Evolutionary conservation across 1,140 invertebrate species (phyloP).

Genomic region (Drosophila simulans): DNA sequence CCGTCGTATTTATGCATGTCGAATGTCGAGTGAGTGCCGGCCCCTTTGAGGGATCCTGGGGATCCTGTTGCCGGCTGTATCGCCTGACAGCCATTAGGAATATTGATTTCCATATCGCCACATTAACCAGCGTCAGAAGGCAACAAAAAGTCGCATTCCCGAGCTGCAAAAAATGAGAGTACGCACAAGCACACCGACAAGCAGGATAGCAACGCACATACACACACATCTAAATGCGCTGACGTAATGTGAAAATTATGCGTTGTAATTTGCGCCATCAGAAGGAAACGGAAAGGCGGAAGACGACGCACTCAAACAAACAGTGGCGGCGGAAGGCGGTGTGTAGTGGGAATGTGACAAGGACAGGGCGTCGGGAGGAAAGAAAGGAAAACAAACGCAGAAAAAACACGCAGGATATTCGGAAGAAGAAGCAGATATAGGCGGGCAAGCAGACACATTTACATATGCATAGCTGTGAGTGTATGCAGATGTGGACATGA

Average conservation of each 20-base stretch:
- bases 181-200: constrained; percentile 27
- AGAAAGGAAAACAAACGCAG: constrained; percentile 36
- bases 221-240: constrained; percentile 51
- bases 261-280: constrained; percentile 76
- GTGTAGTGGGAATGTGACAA: background rate
- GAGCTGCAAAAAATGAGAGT: constrained; percentile 30
- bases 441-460: constrained; percentile 36
- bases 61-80: constrained; percentile 36
- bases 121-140: constrained; percentile 63
- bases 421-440: constrained; percentile 48
- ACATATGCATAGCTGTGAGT: constrained; percentile 29
- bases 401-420: constrained; percentile 53
- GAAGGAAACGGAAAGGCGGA: constrained; percentile 75
- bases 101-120: constrained; percentile 80
- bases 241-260: constrained; percentile 81
- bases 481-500: constrained; percentile 73
- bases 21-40: constrained; percentile 30
- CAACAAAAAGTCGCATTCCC: constrained; percentile 45
- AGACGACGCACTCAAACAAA: constrained; percentile 70
- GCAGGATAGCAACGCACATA: constrained; percentile 17
- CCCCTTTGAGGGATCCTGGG: constrained; percentile 18
- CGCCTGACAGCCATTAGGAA: constrained; percentile 73
- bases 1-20: constrained; percentile 43
- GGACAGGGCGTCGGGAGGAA: background rate
- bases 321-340: constrained; percentile 21